phyloP scores from a whole-genome alignment of 2,888 invertebrate species.

The Yponomeuta malinellus region DNA sequence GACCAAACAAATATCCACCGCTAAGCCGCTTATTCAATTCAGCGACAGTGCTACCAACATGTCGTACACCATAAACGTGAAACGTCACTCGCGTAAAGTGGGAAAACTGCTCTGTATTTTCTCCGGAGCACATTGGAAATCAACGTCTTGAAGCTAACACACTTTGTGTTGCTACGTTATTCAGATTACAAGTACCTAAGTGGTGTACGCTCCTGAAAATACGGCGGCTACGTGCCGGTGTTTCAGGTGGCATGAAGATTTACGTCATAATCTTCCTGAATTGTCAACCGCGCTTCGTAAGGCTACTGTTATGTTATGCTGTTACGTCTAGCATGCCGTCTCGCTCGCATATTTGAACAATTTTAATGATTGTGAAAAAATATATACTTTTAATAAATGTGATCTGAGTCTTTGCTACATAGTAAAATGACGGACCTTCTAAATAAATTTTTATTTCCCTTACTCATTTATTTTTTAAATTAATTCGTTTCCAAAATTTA shows the following conservation, averaged over 20 bases:
- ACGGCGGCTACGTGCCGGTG: slow-evolving; percentile 1
- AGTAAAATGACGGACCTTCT: no score
- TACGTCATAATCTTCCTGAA: not conserved
- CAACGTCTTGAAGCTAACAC: not conserved
- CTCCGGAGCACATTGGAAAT: not conserved
- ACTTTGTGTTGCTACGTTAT: slow-evolving; percentile 3
- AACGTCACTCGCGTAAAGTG: slow-evolving; percentile 10
- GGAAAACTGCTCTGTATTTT: slow-evolving; percentile 8
- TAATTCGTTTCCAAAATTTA: no score
- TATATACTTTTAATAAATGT: no score
- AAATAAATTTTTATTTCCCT: no score
- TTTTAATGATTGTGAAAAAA: no score
- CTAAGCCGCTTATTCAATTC: not conserved
- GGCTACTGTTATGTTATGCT: no score
- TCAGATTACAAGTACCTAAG: not conserved
- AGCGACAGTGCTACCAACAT: not conserved
- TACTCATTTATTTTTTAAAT: no score
- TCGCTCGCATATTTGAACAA: no score
- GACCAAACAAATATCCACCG: not conserved
- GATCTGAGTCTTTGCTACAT: no score
- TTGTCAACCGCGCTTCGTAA: not conserved
- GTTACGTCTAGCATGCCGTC: no score
- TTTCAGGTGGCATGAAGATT: not conserved
- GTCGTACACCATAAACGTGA: slow-evolving; percentile 9
- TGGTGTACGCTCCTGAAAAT: not conserved